Conservation (phyloP, 2,797 vertebrate species). For the Cercopithecus neglectus region DNA sequence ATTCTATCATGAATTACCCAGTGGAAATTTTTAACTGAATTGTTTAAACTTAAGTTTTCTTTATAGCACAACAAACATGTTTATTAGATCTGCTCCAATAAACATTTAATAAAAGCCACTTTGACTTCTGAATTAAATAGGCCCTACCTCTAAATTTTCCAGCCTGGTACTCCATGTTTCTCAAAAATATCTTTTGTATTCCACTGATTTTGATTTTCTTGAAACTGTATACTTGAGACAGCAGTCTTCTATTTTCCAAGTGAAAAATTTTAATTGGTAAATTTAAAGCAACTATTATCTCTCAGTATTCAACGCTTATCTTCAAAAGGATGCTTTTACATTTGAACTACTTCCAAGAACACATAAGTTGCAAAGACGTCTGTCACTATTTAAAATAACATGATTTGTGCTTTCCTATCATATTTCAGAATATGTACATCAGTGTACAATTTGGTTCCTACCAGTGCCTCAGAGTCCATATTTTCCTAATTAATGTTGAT, state of each 20-base stretch:
- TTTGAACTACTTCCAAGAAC: background rate
- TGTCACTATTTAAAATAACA: background rate
- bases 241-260: slow-evolving; percentile 5
- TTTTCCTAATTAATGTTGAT: background rate
- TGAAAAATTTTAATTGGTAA: slow-evolving; percentile 28
- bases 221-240: background rate
- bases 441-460: background rate
- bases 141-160: background rate
- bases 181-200: background rate
- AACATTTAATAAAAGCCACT: background rate
- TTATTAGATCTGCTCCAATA: background rate
- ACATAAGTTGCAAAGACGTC: background rate
- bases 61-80: background rate
- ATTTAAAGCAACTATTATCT: background rate
- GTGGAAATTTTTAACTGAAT: background rate
- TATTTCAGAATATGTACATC: background rate
- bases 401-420: background rate
- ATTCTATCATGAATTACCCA: background rate
- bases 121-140: background rate
- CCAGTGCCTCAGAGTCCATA: background rate
- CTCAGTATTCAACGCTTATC: background rate
- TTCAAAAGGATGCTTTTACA: background rate
- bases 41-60: background rate
- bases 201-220: background rate
- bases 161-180: background rate